Evolutionary conservation across 2,113 vertebrate genomes (phyloP).

Genomic region (Hepsetus odoe): DNA sequence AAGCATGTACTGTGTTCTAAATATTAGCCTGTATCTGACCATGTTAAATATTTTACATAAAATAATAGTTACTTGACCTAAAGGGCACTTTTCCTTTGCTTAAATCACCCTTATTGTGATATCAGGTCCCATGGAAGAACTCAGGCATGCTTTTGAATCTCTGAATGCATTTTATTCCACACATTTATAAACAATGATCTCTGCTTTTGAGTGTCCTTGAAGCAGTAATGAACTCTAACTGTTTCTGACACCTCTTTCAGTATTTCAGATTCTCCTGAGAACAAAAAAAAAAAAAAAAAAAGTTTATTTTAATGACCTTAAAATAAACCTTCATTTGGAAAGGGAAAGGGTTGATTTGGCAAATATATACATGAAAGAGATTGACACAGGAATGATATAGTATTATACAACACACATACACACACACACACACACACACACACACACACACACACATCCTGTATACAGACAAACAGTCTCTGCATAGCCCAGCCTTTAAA

Average conservation of each 20-base stretch:
- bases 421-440: background rate
- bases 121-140: too few relatives aligned
- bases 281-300: too few relatives aligned
- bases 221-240: background rate
- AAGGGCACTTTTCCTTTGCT: too few relatives aligned
- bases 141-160: too few relatives aligned
- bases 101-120: too few relatives aligned
- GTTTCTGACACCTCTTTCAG: background rate
- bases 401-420: constrained; percentile 29
- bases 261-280: background rate
- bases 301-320: constrained; percentile 5
- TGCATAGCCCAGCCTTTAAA: constrained; percentile 11
- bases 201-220: background rate
- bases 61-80: too few relatives aligned
- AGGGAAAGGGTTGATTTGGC: constrained; percentile 18
- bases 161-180: background rate
- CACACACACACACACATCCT: background rate
- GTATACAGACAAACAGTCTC: background rate
- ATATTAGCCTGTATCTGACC: too few relatives aligned
- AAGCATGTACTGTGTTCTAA: too few relatives aligned
- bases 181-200: background rate
- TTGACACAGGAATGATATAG: constrained; percentile 25
- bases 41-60: too few relatives aligned
- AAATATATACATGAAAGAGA: constrained; percentile 22
- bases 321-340: constrained; percentile 36